Conservation (phyloP, 2,797 vertebrate genomes). For the Neomorphus geoffroyi region DNA sequence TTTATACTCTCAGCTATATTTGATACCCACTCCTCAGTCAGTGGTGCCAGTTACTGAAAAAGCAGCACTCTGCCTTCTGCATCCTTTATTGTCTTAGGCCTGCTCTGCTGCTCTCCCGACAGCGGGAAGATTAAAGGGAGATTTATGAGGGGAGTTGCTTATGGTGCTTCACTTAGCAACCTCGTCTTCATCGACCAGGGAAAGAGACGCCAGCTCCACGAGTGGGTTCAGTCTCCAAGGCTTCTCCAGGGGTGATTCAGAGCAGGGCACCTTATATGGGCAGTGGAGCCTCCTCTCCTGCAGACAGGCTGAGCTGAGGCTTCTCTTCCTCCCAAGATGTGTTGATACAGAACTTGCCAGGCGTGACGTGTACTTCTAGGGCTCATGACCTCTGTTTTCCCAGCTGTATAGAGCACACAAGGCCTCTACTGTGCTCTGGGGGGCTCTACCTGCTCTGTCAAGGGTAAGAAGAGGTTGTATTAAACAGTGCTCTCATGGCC, state of each 20-base stretch:
- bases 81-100: background rate
- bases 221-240: background rate
- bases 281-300: conserved; percentile 35
- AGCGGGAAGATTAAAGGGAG: background rate
- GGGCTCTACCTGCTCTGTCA: background rate
- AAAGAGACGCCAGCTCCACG: background rate
- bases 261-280: conserved; percentile 56
- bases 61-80: background rate
- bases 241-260: conserved; percentile 18
- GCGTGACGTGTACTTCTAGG: background rate
- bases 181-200: accelerated
- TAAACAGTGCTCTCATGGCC: background rate
- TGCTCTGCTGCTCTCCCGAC: background rate
- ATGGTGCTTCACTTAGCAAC: conserved; percentile 8
- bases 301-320: background rate
- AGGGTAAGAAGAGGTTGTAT: background rate
- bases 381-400: background rate
- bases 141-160: conserved; percentile 16
- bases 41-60: background rate
- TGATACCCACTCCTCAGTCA: background rate
- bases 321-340: background rate
- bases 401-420: background rate
- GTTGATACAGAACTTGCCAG: conserved; percentile 56
- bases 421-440: background rate
- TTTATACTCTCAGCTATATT: background rate